phyloP scores from a whole-genome alignment of 2,888 invertebrate species.

The Coelopa pilipes region DNA sequence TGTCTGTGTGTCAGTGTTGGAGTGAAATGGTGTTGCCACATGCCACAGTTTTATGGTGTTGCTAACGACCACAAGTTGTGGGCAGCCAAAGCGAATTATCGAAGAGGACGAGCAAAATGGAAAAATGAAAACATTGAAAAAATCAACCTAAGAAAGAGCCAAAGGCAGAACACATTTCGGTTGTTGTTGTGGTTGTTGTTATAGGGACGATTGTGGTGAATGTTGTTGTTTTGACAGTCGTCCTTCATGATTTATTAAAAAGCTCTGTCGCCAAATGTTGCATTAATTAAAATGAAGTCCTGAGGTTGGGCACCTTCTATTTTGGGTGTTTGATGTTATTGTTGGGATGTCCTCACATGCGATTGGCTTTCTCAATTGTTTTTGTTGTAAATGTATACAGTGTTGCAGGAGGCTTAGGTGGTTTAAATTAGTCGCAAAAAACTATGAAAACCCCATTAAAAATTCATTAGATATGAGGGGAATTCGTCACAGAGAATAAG shows the following conservation, averaged over 20 bases:
- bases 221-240: conserved; percentile 1
- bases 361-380: neutral
- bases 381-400: too few species aligned
- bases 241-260: conserved; percentile 15
- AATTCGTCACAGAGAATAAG: too few species aligned
- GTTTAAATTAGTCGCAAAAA: neutral
- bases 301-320: neutral
- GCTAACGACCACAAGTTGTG: conserved; percentile 17
- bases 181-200: too few species aligned
- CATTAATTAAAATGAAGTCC: conserved; percentile 23
- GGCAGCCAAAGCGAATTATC: neutral
- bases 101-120: neutral
- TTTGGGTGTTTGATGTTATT: neutral
- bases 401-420: neutral
- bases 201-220: neutral
- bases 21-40: conserved; percentile 18
- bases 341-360: neutral
- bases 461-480: neutral
- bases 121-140: neutral
- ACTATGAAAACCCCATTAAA: conserved; percentile 6
- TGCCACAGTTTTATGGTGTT: conserved; percentile 24
- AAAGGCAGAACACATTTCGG: too few species aligned
- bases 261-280: conserved; percentile 22
- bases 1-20: neutral
- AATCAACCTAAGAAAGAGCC: neutral